These are phyloP conservation scores for Enteromius unitaeniatus DNA, from an alignment of 2,797 vertebrate species.

Conservation along the genomic window DNA sequence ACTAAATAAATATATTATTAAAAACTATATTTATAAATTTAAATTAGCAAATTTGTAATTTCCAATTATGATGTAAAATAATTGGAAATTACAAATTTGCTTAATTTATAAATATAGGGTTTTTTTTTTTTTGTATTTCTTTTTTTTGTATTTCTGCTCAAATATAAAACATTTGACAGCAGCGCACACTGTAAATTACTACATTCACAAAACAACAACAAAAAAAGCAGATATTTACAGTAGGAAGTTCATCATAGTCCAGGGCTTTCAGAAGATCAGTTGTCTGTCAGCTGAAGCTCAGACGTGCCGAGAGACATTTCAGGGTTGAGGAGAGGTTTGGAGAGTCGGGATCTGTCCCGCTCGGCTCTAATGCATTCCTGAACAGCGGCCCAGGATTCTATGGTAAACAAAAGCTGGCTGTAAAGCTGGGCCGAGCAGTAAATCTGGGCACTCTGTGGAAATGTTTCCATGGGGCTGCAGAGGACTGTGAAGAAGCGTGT, in stretches of 20 bases:
- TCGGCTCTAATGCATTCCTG: conserved; percentile 74
- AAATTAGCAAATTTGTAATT: neutral
- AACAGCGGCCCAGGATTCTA: conserved; percentile 68
- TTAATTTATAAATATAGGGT: too few species aligned
- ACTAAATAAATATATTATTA: too few species aligned
- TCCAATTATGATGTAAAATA: neutral
- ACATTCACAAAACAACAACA: neutral
- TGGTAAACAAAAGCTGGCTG: conserved; percentile 76
- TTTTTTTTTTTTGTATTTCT: too few species aligned
- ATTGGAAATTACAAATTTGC: too few species aligned
- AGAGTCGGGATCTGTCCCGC: conserved; percentile 55
- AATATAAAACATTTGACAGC: neutral
- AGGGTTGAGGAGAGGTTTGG: conserved; percentile 50
- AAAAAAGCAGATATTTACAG: neutral
- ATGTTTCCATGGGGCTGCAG: conserved; percentile 70
- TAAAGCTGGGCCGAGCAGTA: conserved; percentile 71
- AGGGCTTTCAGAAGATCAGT: neutral
- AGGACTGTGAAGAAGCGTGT: conserved; percentile 27
- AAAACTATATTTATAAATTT: neutral
- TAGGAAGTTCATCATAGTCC: neutral
- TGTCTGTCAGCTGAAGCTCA: conserved; percentile 49
- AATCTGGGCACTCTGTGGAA: conserved; percentile 68
- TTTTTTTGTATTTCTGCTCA: neutral
- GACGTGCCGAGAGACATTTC: conserved; percentile 50
- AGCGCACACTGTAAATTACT: neutral